phyloP scores from a whole-genome alignment of 2,888 invertebrate genomes.

The Steromphala cineraria region DNA sequence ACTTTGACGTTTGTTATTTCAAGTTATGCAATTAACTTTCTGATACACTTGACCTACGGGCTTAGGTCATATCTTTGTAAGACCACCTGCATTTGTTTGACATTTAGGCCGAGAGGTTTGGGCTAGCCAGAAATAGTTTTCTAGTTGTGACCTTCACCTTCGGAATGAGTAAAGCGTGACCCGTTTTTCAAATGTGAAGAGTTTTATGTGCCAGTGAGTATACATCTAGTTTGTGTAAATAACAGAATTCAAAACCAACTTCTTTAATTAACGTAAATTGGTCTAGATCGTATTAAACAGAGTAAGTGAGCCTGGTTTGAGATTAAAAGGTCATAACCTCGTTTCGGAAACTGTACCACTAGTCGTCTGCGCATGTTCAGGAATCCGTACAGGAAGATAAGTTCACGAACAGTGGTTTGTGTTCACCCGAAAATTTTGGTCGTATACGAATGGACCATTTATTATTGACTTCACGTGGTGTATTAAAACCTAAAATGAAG shows the following conservation, averaged over 20 bases:
- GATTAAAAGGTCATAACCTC: constrained; percentile 22
- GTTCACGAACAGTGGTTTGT: constrained; percentile 17
- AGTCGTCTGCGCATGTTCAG: constrained; percentile 18
- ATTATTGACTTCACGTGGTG: not conserved
- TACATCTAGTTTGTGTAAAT: too few species aligned
- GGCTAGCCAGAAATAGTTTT: not conserved
- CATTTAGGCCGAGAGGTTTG: not conserved
- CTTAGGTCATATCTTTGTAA: not conserved
- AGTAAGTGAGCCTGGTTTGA: not conserved
- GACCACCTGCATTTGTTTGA: constrained; percentile 1
- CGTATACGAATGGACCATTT: not conserved
- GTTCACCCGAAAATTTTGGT: not conserved
- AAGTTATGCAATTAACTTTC: too few species aligned
- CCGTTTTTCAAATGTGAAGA: too few species aligned
- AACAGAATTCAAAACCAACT: too few species aligned
- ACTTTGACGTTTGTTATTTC: too few species aligned
- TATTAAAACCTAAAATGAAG: not conserved
- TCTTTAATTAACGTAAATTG: too few species aligned
- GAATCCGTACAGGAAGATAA: constrained; percentile 19
- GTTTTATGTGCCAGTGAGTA: too few species aligned
- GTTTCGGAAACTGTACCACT: constrained; percentile 8
- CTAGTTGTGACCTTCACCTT: constrained; percentile 7
- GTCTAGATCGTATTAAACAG: too few species aligned
- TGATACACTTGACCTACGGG: too few species aligned
- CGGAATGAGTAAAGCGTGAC: too few species aligned